Percentiles rank a stretch among this genome's conserved stretches.
phyloP scores from a whole-genome alignment of 2,797 vertebrate species.

The Acrossocheilus fasciatus region DNA sequence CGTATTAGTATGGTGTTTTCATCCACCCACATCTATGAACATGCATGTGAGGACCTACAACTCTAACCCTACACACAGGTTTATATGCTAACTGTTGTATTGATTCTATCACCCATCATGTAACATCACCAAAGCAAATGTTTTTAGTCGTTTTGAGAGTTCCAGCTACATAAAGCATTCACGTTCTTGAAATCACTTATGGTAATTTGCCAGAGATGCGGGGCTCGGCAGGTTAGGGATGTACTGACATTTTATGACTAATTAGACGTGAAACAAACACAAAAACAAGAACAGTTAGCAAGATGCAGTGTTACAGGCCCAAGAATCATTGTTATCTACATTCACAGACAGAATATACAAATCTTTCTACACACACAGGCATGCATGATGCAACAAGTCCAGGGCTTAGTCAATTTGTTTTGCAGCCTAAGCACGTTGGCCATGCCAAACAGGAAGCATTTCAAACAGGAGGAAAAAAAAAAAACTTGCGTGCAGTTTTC shows the following conservation, averaged over 20 bases:
- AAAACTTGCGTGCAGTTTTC: slow-evolving; percentile 57
- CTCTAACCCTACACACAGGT: neutral
- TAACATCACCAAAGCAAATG: slow-evolving; percentile 42
- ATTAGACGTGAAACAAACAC: slow-evolving; percentile 56
- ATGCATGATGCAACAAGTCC: slow-evolving; percentile 54
- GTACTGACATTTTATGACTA: slow-evolving; percentile 60
- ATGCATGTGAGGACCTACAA: neutral
- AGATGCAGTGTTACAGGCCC: neutral
- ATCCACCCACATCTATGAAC: neutral
- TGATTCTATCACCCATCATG: slow-evolving; percentile 27
- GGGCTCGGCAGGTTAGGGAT: slow-evolving; percentile 61
- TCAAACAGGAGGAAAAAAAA: slow-evolving; percentile 63
- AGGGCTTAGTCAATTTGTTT: slow-evolving; percentile 68
- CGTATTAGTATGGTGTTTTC: neutral
- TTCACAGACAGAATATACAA: slow-evolving; percentile 35
- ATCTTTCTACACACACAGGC: slow-evolving; percentile 36
- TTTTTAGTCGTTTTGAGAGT: slow-evolving; percentile 36
- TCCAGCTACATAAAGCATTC: slow-evolving; percentile 55
- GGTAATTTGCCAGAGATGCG: slow-evolving; percentile 67
- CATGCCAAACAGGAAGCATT: slow-evolving; percentile 67
- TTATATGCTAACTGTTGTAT: slow-evolving; percentile 43
- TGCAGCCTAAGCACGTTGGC: slow-evolving; percentile 65
- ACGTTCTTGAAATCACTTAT: slow-evolving; percentile 69
- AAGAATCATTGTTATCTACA: slow-evolving; percentile 46
- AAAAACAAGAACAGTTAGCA: slow-evolving; percentile 46